These are phyloP conservation scores for Cladopsammia gracilis DNA, from an alignment of 64 coral and sea anemone genomes.

Conservation along the genomic window DNA sequence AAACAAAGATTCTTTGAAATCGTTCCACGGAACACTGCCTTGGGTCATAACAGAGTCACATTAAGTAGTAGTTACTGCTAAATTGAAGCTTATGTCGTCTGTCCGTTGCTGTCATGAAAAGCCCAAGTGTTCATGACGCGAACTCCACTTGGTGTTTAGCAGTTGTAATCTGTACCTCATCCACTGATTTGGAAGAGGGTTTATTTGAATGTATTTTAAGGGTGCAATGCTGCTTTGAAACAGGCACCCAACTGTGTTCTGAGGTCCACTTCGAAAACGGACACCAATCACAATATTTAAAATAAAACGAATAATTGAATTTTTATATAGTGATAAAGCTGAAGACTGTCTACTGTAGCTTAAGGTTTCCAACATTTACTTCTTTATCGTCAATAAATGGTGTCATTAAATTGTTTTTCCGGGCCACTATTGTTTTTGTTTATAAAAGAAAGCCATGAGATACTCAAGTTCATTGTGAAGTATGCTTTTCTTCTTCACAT, in stretches of 20 bases:
- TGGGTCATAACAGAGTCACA: neutral
- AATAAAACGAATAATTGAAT: neutral
- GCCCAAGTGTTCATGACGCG: neutral
- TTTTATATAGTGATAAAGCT: no score
- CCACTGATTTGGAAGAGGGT: neutral
- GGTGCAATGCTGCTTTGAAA: neutral
- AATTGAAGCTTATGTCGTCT: neutral
- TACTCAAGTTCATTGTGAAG: neutral
- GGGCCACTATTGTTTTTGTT: conserved; percentile 2
- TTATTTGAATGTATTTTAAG: neutral
- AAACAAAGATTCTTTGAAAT: neutral
- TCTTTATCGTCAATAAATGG: no score
- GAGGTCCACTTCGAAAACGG: neutral
- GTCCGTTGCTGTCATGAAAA: neutral
- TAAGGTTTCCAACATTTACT: neutral
- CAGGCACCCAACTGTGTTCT: conserved; percentile 3
- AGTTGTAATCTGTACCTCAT: neutral
- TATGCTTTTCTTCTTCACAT: neutral
- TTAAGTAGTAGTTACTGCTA: neutral
- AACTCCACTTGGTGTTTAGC: neutral
- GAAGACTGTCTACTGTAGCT: no score
- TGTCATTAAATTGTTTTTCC: no score
- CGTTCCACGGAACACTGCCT: neutral
- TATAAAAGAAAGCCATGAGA: neutral
- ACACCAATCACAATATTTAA: neutral